Evolutionary conservation across 1,140 invertebrate species (phyloP).

Genomic region (Hyphantria cunea): DNA sequence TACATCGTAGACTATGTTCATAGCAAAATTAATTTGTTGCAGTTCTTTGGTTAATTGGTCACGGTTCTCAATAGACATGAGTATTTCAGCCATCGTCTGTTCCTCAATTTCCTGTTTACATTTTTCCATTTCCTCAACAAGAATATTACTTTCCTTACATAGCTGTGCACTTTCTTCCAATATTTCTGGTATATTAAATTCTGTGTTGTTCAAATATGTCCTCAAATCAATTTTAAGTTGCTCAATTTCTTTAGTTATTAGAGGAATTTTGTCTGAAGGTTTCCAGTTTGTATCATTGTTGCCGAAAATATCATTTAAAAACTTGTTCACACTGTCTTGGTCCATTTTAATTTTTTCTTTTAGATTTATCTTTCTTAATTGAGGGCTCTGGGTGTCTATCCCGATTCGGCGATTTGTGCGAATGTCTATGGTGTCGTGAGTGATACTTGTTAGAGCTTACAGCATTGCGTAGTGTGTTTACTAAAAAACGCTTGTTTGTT

Average conservation of each 20-base stretch:
- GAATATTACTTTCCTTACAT: slow-evolving; percentile 69
- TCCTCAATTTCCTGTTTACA: slow-evolving; percentile 81
- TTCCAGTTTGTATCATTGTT: slow-evolving; percentile 56
- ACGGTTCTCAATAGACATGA: slow-evolving; percentile 81
- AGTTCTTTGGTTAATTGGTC: slow-evolving; percentile 80
- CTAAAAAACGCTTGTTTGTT: slow-evolving; percentile 84
- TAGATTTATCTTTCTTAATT: slow-evolving; percentile 71
- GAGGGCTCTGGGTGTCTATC: slow-evolving; percentile 56
- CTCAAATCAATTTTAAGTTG: slow-evolving; percentile 82
- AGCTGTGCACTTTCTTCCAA: slow-evolving; percentile 80
- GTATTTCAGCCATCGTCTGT: slow-evolving; percentile 82
- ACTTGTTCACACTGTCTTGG: slow-evolving; percentile 55
- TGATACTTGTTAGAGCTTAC: slow-evolving; percentile 74
- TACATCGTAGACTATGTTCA: slow-evolving; percentile 80
- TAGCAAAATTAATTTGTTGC: slow-evolving; percentile 77
- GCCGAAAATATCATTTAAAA: slow-evolving; percentile 57
- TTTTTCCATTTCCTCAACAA: slow-evolving; percentile 77
- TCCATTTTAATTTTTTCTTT: slow-evolving; percentile 72
- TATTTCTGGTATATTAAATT: slow-evolving; percentile 80
- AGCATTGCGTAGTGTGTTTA: slow-evolving; percentile 74
- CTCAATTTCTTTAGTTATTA: slow-evolving; percentile 82
- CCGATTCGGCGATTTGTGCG: slow-evolving; percentile 54
- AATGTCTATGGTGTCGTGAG: slow-evolving; percentile 42
- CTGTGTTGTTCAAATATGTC: slow-evolving; percentile 80
- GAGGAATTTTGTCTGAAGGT: slow-evolving; percentile 77